These are phyloP conservation scores for Mohoua ochrocephala DNA, from an alignment of 2,113 vertebrate species.

Conservation along the genomic window DNA sequence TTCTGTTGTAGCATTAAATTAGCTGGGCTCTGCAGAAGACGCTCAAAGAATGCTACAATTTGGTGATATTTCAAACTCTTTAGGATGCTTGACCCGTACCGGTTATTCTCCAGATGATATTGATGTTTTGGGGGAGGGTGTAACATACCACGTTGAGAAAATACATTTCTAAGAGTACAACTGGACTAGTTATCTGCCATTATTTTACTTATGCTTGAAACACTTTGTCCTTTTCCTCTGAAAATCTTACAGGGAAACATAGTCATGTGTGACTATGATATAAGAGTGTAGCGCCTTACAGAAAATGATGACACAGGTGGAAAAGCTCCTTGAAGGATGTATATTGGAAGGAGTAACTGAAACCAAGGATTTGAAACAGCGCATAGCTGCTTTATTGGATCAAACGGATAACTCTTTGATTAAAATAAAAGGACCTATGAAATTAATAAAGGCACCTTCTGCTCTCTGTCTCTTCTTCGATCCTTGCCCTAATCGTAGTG, in stretches of 20 bases:
- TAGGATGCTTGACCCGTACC: neutral
- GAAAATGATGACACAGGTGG: neutral
- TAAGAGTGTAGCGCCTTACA: neutral
- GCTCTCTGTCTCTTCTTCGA: neutral
- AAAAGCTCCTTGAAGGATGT: neutral
- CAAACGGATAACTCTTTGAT: neutral
- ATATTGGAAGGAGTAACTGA: neutral
- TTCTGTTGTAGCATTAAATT: constrained; percentile 26
- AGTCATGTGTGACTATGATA: neutral
- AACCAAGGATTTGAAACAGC: neutral
- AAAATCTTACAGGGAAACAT: neutral
- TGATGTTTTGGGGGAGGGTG: neutral
- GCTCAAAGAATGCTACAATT: neutral
- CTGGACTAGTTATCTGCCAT: neutral
- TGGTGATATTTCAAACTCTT: neutral
- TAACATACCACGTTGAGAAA: neutral
- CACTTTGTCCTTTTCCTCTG: neutral
- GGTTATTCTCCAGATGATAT: neutral
- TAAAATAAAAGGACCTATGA: neutral
- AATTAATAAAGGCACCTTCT: neutral
- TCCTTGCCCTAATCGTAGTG: neutral
- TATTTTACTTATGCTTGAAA: neutral
- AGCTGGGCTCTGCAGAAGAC: neutral
- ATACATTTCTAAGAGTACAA: neutral
- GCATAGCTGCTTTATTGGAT: neutral